Conservation (phyloP, 1,140 invertebrate species). For the Apis cerana region DNA sequence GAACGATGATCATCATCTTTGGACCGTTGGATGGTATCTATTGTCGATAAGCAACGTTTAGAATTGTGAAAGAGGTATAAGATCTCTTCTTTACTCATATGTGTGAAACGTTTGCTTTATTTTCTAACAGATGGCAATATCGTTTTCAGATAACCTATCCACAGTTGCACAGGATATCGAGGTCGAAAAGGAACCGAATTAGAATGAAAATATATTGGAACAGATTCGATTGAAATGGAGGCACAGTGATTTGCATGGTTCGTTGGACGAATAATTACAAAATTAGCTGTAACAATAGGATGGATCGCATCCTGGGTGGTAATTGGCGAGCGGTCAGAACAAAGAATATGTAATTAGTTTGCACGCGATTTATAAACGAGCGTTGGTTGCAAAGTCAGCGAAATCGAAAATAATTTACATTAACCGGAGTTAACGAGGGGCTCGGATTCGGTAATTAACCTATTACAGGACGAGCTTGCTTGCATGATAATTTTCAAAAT, state of each 20-base stretch:
- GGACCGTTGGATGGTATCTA: no score
- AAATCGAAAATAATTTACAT: constrained; percentile 37
- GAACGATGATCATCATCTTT: no score
- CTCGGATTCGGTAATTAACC: constrained; percentile 37
- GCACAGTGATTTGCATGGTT: neutral
- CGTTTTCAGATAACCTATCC: neutral
- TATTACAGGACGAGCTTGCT: constrained; percentile 17
- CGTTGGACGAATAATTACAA: neutral
- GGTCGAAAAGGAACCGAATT: no score
- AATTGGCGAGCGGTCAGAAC: neutral
- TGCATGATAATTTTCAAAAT: constrained; percentile 52
- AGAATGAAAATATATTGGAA: neutral
- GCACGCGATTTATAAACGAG: constrained; percentile 5
- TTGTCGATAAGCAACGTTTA: neutral
- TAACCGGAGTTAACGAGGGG: constrained; percentile 39
- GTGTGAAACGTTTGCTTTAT: neutral
- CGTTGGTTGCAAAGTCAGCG: constrained; percentile 1
- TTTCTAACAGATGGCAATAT: neutral
- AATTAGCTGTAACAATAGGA: constrained; percentile 13
- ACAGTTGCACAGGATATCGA: neutral
- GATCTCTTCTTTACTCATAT: neutral
- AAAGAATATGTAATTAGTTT: constrained; percentile 39
- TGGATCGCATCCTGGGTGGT: neutral
- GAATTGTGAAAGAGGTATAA: neutral
- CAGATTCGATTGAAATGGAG: neutral